These are phyloP conservation scores for Selene dorsalis DNA, from an alignment of 2,797 vertebrate genomes.

Conservation along the genomic window DNA sequence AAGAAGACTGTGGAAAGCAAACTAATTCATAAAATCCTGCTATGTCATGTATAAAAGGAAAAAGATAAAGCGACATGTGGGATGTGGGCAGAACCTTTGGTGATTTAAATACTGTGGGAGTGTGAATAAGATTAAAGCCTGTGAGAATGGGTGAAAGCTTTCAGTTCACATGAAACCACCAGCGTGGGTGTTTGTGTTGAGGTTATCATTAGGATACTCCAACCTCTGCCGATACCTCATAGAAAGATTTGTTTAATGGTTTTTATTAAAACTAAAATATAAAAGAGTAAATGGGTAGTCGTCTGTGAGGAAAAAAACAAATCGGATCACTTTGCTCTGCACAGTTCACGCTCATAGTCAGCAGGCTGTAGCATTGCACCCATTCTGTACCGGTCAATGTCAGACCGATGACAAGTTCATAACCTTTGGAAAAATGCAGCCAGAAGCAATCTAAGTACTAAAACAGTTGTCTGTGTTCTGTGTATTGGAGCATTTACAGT, in stretches of 20 bases:
- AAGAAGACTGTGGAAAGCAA: neutral
- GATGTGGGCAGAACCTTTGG: slow-evolving; percentile 34
- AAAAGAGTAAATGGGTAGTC: slow-evolving; percentile 1
- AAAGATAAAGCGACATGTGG: neutral
- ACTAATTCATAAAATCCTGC: slow-evolving; percentile 15
- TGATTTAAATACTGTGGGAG: slow-evolving; percentile 56
- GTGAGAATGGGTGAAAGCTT: slow-evolving; percentile 55
- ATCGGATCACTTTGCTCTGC: neutral
- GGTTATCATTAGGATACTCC: slow-evolving; percentile 32
- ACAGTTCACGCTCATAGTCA: slow-evolving; percentile 1
- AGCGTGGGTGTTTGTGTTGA: slow-evolving; percentile 47
- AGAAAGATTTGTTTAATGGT: slow-evolving; percentile 36
- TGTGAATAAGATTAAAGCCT: slow-evolving; percentile 42
- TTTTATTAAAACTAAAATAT: slow-evolving; percentile 28
- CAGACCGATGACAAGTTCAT: slow-evolving; percentile 46
- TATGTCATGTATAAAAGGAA: neutral
- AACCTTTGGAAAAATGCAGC: slow-evolving; percentile 41
- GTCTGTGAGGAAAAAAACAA: neutral
- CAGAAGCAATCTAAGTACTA: slow-evolving; percentile 38
- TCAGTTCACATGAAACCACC: slow-evolving; percentile 27
- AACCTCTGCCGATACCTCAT: slow-evolving; percentile 13
- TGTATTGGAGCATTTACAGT: slow-evolving; percentile 39
- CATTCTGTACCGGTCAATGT: slow-evolving; percentile 24
- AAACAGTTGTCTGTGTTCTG: slow-evolving; percentile 36
- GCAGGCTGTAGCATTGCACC: neutral